Conservation (phyloP, 2,888 invertebrate species). For the Tenthredo amoena region DNA sequence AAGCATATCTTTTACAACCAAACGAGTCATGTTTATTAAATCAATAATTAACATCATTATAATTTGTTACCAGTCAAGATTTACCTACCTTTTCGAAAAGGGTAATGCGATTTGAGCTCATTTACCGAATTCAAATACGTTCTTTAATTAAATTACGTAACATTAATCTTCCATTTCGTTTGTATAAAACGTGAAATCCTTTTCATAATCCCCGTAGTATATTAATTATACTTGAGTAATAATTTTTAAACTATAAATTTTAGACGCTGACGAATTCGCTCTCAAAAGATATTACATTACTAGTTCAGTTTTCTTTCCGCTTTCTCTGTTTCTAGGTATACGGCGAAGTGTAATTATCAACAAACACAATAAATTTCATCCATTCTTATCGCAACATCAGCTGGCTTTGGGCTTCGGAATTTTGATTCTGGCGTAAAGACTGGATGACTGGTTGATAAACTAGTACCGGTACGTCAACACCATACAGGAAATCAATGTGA, state of each 20-base stretch:
- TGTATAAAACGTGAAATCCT: background rate
- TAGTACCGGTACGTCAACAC: conserved; percentile 64
- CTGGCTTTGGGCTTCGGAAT: background rate
- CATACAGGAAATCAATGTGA: conserved; percentile 69
- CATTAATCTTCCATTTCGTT: background rate
- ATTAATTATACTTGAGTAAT: background rate
- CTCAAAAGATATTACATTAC: background rate
- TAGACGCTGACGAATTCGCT: background rate
- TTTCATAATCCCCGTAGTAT: background rate
- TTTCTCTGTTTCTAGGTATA: background rate
- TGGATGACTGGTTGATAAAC: conserved; percentile 66
- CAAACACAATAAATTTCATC: background rate
- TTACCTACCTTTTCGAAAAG: background rate
- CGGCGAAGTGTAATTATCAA: background rate
- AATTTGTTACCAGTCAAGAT: background rate
- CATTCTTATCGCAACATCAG: background rate
- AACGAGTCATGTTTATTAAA: background rate
- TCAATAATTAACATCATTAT: background rate
- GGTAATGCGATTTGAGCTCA: background rate
- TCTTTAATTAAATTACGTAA: background rate
- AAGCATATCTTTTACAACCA: background rate
- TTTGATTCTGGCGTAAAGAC: conserved; percentile 2
- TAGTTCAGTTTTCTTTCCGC: background rate
- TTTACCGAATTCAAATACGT: background rate
- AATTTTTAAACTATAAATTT: background rate